phyloP scores from a whole-genome alignment of 2,113 vertebrate species.

The Psammodynastes pulverulentus region DNA sequence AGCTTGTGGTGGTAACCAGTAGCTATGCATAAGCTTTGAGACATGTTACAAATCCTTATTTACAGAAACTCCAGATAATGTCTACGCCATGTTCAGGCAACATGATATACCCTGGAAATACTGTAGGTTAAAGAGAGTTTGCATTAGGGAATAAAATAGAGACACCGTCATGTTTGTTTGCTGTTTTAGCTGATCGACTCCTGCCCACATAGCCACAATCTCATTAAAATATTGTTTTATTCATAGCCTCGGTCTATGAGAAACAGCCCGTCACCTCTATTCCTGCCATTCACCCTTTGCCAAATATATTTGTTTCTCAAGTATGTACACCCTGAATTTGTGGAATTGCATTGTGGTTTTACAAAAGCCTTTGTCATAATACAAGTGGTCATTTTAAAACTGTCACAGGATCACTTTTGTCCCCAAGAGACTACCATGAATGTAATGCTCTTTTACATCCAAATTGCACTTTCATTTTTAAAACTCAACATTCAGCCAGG shows the following conservation, averaged over 20 bases:
- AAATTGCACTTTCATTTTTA: fast-evolving
- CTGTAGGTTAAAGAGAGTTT: background rate
- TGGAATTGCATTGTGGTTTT: background rate
- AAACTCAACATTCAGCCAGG: background rate
- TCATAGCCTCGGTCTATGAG: background rate
- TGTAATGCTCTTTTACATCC: background rate
- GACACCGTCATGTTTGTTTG: background rate
- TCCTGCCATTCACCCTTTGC: background rate
- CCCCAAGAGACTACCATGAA: background rate
- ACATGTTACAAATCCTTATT: background rate
- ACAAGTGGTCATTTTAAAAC: background rate
- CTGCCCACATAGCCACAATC: background rate
- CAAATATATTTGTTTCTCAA: background rate
- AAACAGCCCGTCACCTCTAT: background rate
- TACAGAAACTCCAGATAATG: background rate
- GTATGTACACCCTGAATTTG: background rate
- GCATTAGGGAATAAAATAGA: background rate
- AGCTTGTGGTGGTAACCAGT: background rate
- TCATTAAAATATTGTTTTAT: background rate
- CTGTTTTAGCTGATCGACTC: background rate
- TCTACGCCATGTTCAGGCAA: background rate
- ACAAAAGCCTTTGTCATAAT: background rate
- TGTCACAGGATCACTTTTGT: background rate
- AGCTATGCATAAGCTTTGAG: background rate
- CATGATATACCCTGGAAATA: background rate